Evolutionary conservation across 2,888 invertebrate species (phyloP).

Genomic region (Scaptomyza tumidula): DNA sequence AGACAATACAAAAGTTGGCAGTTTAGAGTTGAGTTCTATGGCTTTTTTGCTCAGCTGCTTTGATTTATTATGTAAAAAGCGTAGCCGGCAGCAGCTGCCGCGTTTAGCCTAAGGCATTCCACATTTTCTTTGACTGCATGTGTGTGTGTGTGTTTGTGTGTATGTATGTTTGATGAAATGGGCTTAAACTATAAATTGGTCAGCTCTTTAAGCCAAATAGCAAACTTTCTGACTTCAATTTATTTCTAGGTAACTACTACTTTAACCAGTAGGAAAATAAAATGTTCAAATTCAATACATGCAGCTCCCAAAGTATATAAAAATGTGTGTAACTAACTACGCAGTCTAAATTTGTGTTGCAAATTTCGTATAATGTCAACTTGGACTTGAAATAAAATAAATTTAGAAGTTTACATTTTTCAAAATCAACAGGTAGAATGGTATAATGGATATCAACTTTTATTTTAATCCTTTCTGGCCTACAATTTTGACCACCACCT

Average conservation of each 20-base stretch:
- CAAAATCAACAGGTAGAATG: no score
- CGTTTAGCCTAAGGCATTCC: constrained; percentile 54
- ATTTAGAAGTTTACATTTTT: no score
- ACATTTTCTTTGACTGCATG: constrained; percentile 4
- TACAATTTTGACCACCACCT: no score
- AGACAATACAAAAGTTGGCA: constrained; percentile 38
- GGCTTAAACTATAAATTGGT: constrained; percentile 63
- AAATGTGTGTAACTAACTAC: no score
- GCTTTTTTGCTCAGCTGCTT: constrained; percentile 39
- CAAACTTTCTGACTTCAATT: not conserved
- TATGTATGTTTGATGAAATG: constrained; percentile 29
- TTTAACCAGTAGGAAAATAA: constrained; percentile 5
- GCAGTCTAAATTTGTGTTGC: no score
- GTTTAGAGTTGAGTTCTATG: constrained; percentile 39
- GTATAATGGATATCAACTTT: no score
- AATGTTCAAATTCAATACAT: no score
- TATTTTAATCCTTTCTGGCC: no score
- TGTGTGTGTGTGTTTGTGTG: not conserved
- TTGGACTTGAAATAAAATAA: no score
- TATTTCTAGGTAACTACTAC: constrained; percentile 33
- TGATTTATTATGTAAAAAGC: constrained; percentile 73
- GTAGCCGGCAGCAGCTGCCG: constrained; percentile 76
- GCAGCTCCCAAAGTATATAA: no score
- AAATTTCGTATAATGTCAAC: no score
- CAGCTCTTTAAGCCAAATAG: constrained; percentile 67